Conservation (phyloP, 2,888 invertebrate genomes). For the Lithophane semibrunnea region DNA sequence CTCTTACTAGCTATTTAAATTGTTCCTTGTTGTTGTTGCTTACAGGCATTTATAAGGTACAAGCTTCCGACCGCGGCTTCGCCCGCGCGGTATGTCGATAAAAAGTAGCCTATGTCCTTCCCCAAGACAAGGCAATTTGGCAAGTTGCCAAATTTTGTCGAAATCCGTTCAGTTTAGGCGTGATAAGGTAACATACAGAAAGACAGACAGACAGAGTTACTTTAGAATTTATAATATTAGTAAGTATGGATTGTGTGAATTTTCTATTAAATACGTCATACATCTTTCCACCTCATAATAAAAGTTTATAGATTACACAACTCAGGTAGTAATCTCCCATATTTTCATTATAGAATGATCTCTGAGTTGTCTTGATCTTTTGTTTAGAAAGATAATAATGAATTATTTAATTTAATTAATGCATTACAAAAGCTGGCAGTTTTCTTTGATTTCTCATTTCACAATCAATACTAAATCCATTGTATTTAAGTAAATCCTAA, state of each 20-base stretch:
- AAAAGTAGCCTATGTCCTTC: too few species aligned
- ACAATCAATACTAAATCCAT: neutral
- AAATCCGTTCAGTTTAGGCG: too few species aligned
- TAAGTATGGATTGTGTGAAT: neutral
- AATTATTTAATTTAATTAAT: neutral
- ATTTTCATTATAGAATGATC: neutral
- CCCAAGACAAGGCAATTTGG: too few species aligned
- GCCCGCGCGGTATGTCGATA: too few species aligned
- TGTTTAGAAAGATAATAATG: neutral
- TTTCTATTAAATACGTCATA: neutral
- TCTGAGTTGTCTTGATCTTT: neutral
- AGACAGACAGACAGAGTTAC: too few species aligned
- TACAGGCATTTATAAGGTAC: neutral
- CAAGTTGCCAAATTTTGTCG: too few species aligned
- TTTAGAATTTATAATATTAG: too few species aligned
- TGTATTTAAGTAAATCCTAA: neutral
- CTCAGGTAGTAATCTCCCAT: neutral
- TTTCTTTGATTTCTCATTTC: neutral
- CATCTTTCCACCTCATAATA: too few species aligned
- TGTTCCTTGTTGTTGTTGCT: too few species aligned
- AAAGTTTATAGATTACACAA: too few species aligned
- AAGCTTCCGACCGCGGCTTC: too few species aligned
- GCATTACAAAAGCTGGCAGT: neutral
- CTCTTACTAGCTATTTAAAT: neutral
- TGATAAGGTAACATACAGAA: too few species aligned